These are phyloP conservation scores for Antrozous pallidus DNA, from an alignment of 2,797 vertebrate species.

Conservation along the genomic window DNA sequence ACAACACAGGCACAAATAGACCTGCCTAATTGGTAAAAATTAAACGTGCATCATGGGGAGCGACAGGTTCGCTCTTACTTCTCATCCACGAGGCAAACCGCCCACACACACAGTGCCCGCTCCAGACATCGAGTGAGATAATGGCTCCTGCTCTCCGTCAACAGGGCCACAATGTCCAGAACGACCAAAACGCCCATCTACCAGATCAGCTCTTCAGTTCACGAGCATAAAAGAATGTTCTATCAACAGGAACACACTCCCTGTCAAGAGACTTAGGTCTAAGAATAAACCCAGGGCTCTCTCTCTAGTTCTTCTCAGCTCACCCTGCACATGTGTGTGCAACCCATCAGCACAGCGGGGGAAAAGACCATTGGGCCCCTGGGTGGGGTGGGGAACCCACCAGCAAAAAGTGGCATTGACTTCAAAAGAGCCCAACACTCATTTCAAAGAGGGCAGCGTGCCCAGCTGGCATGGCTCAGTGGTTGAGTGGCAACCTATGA, in stretches of 20 bases:
- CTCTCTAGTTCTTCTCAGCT: rapidly evolving
- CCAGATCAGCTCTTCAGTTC: neutral
- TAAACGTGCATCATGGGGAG: slow-evolving; percentile 24
- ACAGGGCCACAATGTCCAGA: neutral
- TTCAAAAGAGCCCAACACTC: neutral
- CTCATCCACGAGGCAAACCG: slow-evolving; percentile 37
- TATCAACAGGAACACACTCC: neutral
- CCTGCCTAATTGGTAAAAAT: slow-evolving; percentile 44
- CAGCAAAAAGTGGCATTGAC: neutral
- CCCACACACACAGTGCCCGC: neutral
- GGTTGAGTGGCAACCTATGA: too few species aligned
- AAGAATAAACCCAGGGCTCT: neutral
- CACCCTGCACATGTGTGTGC: rapidly evolving
- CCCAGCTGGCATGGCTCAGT: too few species aligned
- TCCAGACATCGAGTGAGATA: neutral
- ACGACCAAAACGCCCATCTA: neutral
- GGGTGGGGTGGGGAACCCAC: neutral
- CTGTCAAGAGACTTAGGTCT: neutral
- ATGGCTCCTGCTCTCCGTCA: neutral
- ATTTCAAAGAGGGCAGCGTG: neutral
- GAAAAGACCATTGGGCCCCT: neutral
- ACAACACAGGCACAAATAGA: neutral
- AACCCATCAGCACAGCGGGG: rapidly evolving
- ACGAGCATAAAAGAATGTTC: neutral
- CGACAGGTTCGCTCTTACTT: neutral